These are phyloP conservation scores for Albula glossodonta DNA, from an alignment of 2,113 vertebrate genomes.

Conservation along the genomic window DNA sequence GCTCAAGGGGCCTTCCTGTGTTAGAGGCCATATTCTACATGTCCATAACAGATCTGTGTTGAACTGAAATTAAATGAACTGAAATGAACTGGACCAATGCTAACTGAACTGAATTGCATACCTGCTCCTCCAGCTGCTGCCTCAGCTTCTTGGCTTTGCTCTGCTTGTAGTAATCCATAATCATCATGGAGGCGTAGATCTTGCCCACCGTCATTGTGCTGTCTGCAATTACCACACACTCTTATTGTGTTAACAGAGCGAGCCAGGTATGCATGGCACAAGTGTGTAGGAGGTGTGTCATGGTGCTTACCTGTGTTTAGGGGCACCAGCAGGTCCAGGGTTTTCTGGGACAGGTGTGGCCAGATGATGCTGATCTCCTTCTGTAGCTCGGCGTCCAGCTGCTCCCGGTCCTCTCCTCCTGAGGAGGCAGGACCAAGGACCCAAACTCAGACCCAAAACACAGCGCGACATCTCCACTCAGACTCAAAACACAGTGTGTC, in stretches of 20 bases:
- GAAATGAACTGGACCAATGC: too few species aligned
- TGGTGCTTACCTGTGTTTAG: constrained; percentile 89
- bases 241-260: neutral
- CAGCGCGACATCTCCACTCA: too few species aligned
- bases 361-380: constrained; percentile 97
- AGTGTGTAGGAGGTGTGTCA: neutral
- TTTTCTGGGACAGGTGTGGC: constrained; percentile 97
- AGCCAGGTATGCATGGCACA: neutral
- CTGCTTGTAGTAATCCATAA: constrained; percentile 99
- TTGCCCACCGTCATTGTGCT: constrained; percentile 97
- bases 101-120: constrained; percentile 46
- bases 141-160: constrained; percentile 96
- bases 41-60: too few species aligned
- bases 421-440: neutral
- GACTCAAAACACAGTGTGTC: neutral
- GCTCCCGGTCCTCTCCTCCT: constrained; percentile 94
- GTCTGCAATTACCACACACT: constrained; percentile 66
- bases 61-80: too few species aligned
- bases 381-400: constrained; percentile 87
- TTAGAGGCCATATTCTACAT: too few species aligned
- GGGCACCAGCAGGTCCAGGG: constrained; percentile 90
- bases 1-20: too few species aligned
- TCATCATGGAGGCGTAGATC: constrained; percentile 99
- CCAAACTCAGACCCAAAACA: neutral
- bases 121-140: constrained; percentile 93